Evolutionary conservation across 1,140 invertebrate species (phyloP), one percentile per base, ranked within the genome.

Genomic region (Zaprionus lachaisei): DNA sequence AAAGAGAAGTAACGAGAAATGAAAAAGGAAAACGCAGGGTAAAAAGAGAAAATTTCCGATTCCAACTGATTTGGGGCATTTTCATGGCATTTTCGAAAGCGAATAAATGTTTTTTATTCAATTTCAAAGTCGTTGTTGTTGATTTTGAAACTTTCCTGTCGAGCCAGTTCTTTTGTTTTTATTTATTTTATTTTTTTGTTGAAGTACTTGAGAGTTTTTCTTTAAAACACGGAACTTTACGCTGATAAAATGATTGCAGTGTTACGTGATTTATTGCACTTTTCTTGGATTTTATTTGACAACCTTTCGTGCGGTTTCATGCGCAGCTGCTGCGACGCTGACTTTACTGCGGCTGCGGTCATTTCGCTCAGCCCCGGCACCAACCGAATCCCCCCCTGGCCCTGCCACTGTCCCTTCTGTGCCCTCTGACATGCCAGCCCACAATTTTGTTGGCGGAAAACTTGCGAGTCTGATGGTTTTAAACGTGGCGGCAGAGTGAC

Each of bases 231-330:
- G 17, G 6, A 61, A 72, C 47, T 84, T 67, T 69, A 28, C 31
- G 64, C 34, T 71, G 69, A 69, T 76, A 75, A 76, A 79, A 81
- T 72, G 61, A 83, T 80, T 82, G 73, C 79, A 76, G 51, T 75
- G 68, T 64, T 76, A 76, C 75, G 81, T 89, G 81, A 83, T 89
- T 89, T 84, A 89, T 83, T 87, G 75, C 81, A 79, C 34, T 89
- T 87, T 89, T 63, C 73, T 61, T 62, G 66, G 73, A 80, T 89
- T 87, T 87, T 89, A 89, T 89, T 87, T 87, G 84, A 87, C 84
- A 87, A 83, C 72, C 80, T 81, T 83, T 89, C 78, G 66, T 74
- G 72, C 44, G 69, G 80, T 73, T 87, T 82, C 56, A 34, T 24
- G 54, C 49, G 49, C 60, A 56, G 51, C 51, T 44, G 49, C 51